A percentile compares a stretch with the other conserved stretches of the same genome.
phyloP scores from a whole-genome alignment of 2,113 vertebrate species.

The Grammomys dolichurus region DNA sequence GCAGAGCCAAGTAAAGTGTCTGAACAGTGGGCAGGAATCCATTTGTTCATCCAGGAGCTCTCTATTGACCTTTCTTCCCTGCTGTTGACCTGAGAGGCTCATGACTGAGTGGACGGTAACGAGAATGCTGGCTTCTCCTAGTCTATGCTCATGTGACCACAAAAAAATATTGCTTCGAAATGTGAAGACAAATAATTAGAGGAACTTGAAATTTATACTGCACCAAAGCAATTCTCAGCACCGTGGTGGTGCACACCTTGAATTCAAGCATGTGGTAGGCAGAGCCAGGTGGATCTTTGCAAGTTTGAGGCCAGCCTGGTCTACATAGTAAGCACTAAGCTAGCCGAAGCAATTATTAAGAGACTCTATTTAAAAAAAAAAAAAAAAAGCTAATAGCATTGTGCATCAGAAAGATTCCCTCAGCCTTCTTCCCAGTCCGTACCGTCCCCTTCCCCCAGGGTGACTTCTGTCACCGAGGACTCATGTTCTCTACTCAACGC shows the following conservation, averaged over 20 bases:
- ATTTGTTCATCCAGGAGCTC: background rate
- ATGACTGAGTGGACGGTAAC: background rate
- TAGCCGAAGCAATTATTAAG: background rate
- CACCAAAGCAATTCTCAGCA: conserved; percentile 16
- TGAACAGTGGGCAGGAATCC: background rate
- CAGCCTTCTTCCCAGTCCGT: background rate
- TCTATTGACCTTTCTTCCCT: background rate
- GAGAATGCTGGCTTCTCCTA: background rate
- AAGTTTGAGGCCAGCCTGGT: background rate
- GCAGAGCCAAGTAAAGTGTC: background rate
- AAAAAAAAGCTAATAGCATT: background rate
- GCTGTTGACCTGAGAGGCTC: background rate
- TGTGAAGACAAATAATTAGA: conserved; percentile 9
- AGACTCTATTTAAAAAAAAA: background rate
- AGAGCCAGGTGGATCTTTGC: background rate
- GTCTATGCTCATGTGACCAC: background rate
- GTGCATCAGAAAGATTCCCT: background rate
- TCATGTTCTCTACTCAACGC: background rate
- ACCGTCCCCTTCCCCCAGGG: background rate
- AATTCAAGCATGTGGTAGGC: too few species aligned
- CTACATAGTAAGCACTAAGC: background rate
- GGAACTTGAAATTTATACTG: background rate
- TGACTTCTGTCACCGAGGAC: background rate
- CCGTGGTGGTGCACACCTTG: background rate
- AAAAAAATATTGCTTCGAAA: background rate